Base-by-base conservation (phyloP, 2,888 invertebrate genomes). In the Agrochola macilenta region DNA sequence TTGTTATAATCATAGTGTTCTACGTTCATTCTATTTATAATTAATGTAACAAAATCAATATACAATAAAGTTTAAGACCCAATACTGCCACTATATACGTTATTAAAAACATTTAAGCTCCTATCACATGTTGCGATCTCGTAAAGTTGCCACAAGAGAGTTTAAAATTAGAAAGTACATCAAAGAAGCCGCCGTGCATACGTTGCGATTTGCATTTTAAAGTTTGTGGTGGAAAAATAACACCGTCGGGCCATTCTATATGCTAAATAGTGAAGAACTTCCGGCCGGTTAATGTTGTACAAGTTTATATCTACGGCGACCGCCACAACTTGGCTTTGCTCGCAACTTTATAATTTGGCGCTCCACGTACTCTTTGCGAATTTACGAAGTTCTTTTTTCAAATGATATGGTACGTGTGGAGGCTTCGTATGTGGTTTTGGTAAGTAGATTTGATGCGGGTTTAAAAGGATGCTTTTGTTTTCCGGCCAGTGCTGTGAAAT, bases 121-220 rank as follows among this genome's bases (percentile, higher is more conserved):
- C 26, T 68, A 76, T 84, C 69, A 87, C 73, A 75, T 66, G 85
- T 74, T 77, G 75, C 63, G 54, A 78, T 74, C 69, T 75, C 87
- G 52, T 81, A 84, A 85, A 85, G 52, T 64, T 84, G 64, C 65
- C 63, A 66, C 74, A 76, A 79, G 46, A 69, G 35, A 77, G 85
- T 81, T 74, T 83, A 85, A 83, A 85, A 87, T 85, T 78, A 83
- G 89, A 79, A 83, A 81, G 88, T 35, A 90, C 89, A 89, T 90
- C 89, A 90, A 91, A 91, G 87, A 86, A 88, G 83, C 87, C 88
- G 82, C 82, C 81, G 88, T 86, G 88, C 90, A 92, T 90, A 91
- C 87, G 90, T 88, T 84, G 80, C 79, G 87, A 93, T 94, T 94
- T 93, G 92, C 93, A 94, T 94, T 92, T 92, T 93, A 93, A 93